A percentile compares a stretch with the other conserved stretches of the same genome.
phyloP scores from a whole-genome alignment of 2,888 invertebrate genomes.

The Ormyrus pomaceus region DNA sequence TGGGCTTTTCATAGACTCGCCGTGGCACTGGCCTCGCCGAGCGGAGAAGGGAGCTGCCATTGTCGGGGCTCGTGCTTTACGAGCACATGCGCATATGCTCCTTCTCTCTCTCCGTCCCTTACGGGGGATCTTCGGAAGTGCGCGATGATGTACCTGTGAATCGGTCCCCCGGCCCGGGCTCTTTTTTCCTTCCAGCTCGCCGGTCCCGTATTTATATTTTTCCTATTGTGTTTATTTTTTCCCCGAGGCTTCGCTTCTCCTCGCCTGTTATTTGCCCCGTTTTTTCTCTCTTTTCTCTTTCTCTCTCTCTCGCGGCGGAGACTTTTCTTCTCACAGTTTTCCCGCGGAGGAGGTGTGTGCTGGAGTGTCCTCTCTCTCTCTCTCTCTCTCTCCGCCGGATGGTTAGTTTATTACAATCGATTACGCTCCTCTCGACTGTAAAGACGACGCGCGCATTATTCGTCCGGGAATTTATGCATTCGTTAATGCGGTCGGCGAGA shows the following conservation, averaged over 20 bases:
- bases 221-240: slow-evolving; percentile 11
- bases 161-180: slow-evolving; percentile 55
- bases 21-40: slow-evolving; percentile 6
- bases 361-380: background rate
- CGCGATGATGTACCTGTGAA: slow-evolving; percentile 62
- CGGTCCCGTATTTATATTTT: slow-evolving; percentile 29
- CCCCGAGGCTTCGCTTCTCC: no score
- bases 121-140: slow-evolving; percentile 35
- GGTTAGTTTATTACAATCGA: slow-evolving; percentile 37
- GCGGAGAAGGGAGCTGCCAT: slow-evolving; percentile 60
- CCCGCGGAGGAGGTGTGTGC: slow-evolving; percentile 10
- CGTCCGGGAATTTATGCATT: slow-evolving; percentile 31
- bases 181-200: slow-evolving; percentile 29
- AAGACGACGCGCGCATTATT: slow-evolving; percentile 2
- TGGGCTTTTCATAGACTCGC: slow-evolving; percentile 42
- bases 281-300: background rate
- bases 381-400: slow-evolving; percentile 6
- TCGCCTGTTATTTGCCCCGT: no score
- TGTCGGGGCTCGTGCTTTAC: slow-evolving; percentile 68
- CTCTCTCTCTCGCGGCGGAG: slow-evolving; percentile 3
- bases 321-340: background rate
- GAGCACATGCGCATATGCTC: slow-evolving; percentile 68
- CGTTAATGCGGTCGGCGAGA: background rate
- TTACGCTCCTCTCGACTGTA: slow-evolving; percentile 24
- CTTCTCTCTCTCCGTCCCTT: no score